Evolutionary conservation across 2,113 vertebrate species (phyloP), one percentile per base, ranked within the genome.

Genomic region (Carettochelys insculpta): DNA sequence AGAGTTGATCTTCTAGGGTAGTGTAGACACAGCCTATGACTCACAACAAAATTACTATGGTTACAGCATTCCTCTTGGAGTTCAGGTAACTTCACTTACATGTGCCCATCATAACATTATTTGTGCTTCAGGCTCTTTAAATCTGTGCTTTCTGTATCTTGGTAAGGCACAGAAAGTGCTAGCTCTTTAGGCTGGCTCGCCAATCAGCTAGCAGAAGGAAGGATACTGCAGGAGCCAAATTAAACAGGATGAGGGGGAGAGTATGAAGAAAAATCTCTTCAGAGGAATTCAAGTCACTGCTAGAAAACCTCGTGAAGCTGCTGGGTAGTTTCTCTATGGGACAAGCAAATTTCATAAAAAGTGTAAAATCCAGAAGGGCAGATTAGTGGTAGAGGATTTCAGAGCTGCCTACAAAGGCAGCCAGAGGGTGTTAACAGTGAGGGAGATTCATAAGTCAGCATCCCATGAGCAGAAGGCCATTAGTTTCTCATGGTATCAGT

Each of bases 1-100:
- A n/a, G n/a, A n/a, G n/a, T n/a, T n/a, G n/a, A n/a, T n/a, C n/a
- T n/a, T n/a, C n/a, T n/a, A n/a, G n/a, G n/a, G n/a, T n/a, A n/a
- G n/a, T n/a, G n/a, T n/a, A n/a, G n/a, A n/a, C n/a, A n/a, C n/a
- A n/a, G n/a, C n/a, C n/a, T n/a, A n/a, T n/a, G n/a, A 29, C 11
- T 1, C 3, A 11, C 1, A 5, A 50, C 45, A 29, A 14, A 5
- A 38, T 0, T 4, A 47, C 41, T 6, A 25, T 25, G 41, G 41
- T 11, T 27, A 73, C 6, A 43, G 22, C 41, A 12, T 75, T 43
- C 25, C 71, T 11, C 3, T 51, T 29, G 38, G 12, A 53, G 29
- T 2, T 9, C 1, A 19, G 2, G 29, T 17, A 29, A 43, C 56
- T 3, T 14, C 1, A 2, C 3, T 29, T 38, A 34, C 41, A 53